Conservation (phyloP, 2,113 vertebrate genomes). For the Lagopus muta region DNA sequence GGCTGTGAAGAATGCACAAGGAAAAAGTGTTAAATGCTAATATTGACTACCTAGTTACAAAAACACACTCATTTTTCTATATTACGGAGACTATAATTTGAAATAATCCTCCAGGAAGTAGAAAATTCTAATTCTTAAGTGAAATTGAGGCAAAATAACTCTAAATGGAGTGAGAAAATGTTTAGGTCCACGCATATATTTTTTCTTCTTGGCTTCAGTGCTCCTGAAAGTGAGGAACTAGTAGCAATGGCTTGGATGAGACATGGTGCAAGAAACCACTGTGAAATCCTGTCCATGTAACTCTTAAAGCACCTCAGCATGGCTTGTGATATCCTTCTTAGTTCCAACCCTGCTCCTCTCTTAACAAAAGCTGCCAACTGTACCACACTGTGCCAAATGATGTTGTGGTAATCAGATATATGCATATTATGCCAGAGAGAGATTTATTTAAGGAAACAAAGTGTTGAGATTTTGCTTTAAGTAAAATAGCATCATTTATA, state of each 20-base stretch:
- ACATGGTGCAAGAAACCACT: background rate
- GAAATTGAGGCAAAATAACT: background rate
- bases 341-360: background rate
- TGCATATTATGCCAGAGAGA: background rate
- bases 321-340: background rate
- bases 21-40: background rate
- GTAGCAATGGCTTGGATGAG: background rate
- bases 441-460: background rate
- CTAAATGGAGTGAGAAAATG: background rate
- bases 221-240: background rate
- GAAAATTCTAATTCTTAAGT: background rate
- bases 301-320: background rate
- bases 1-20: background rate
- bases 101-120: background rate
- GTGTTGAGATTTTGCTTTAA: background rate
- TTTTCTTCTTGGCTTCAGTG: background rate
- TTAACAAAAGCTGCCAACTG: background rate
- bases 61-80: background rate
- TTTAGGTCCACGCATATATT: accelerated
- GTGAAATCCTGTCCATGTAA: background rate
- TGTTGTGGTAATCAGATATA: background rate
- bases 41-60: background rate
- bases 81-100: background rate
- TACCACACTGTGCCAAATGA: background rate
- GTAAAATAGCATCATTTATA: constrained; percentile 2